phyloP scores from a whole-genome alignment of 2,888 invertebrate genomes.

The Iphiclides podalirius region DNA sequence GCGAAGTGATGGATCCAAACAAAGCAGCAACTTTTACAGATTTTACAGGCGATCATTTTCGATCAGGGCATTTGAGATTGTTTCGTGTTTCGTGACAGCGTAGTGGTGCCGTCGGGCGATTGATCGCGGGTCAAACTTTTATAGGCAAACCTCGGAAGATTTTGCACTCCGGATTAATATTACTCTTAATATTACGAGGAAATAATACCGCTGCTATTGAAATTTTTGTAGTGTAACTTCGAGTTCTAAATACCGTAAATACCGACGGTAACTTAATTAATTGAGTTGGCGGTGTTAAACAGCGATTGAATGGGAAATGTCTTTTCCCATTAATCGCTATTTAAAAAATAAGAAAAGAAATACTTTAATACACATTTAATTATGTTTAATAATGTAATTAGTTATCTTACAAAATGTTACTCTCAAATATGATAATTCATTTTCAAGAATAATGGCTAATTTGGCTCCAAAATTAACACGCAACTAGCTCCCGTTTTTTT shows the following conservation, averaged over 20 bases:
- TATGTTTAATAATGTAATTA: no score
- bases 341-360: no score
- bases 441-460: no score
- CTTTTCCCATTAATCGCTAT: no score
- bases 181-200: conserved; percentile 25
- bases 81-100: conserved; percentile 49
- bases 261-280: no score
- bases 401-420: no score
- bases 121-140: conserved; percentile 36
- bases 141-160: conserved; percentile 25
- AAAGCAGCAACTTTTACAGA: conserved; percentile 34
- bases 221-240: neutral
- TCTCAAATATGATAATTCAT: no score
- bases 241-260: neutral
- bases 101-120: conserved; percentile 29
- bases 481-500: no score
- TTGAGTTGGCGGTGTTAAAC: no score
- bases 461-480: no score
- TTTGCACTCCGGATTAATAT: conserved; percentile 24
- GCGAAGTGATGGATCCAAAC: conserved; percentile 15
- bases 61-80: conserved; percentile 53
- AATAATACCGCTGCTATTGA: conserved; percentile 6
- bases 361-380: no score
- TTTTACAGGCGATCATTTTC: conserved; percentile 44
- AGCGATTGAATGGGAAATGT: no score